phyloP scores from a whole-genome alignment of 2,113 vertebrate species.

The Galemys pyrenaicus region DNA sequence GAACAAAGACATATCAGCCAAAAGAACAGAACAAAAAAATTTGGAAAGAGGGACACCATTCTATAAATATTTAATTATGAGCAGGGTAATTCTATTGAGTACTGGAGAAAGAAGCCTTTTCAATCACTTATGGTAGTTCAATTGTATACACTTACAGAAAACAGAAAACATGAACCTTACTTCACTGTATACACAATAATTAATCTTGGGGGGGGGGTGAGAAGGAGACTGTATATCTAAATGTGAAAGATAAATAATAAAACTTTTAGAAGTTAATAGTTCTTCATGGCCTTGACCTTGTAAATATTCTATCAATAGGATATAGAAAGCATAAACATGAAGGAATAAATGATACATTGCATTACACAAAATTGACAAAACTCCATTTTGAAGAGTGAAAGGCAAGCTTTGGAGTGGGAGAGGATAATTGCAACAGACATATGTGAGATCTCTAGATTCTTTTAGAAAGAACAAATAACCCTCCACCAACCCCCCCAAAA shows the following conservation, averaged over 20 bases:
- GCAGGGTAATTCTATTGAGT: background rate
- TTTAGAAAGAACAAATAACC: background rate
- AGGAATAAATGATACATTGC: background rate
- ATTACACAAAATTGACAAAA: slow-evolving; percentile 4
- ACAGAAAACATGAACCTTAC: background rate
- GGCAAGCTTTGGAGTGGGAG: background rate
- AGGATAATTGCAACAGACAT: background rate
- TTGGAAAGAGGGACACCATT: background rate
- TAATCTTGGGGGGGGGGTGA: background rate
- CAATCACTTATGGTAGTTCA: background rate
- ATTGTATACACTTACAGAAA: background rate
- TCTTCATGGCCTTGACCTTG: background rate
- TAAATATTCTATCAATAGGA: background rate
- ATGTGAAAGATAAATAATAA: background rate
- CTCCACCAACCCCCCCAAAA: no score
- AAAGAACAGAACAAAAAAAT: background rate
- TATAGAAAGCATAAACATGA: background rate
- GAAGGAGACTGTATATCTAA: background rate
- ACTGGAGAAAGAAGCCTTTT: background rate
- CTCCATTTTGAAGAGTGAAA: background rate
- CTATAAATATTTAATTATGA: background rate
- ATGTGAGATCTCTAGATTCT: background rate
- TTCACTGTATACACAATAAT: background rate
- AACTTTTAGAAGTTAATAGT: background rate
- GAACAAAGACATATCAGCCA: background rate